Conservation (phyloP, 2,888 invertebrate genomes). For the Bibio marci region DNA sequence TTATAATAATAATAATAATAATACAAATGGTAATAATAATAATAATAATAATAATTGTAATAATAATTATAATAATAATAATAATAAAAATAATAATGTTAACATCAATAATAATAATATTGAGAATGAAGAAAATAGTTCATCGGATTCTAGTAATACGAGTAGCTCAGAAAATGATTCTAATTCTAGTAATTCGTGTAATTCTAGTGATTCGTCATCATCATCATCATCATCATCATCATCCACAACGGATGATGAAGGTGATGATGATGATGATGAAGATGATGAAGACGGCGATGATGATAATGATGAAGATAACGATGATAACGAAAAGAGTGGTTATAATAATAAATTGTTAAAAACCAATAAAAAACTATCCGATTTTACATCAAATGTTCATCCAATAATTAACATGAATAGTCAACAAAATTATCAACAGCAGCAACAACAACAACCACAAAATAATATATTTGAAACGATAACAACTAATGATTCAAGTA, state of each 20-base stretch:
- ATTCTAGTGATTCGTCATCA: background rate
- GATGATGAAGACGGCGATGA: constrained; percentile 3
- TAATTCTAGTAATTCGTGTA: background rate
- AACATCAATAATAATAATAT: constrained; percentile 14
- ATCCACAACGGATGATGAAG: too few relatives aligned
- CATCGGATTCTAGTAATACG: constrained; percentile 6
- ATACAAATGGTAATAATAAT: constrained; percentile 21
- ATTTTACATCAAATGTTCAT: background rate
- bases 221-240: background rate
- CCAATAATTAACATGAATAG: background rate
- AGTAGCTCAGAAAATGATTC: constrained; percentile 6
- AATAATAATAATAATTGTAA: constrained; percentile 8
- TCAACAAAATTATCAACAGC: background rate
- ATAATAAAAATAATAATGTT: too few relatives aligned
- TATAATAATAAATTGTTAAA: background rate
- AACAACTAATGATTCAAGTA: constrained; percentile 15
- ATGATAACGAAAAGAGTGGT: background rate
- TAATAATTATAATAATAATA: constrained; percentile 5
- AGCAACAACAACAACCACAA: constrained; percentile 10
- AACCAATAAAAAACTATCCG: background rate
- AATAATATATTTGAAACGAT: background rate
- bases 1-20: constrained; percentile 16
- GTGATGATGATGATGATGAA: too few relatives aligned
- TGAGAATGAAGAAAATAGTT: constrained; percentile 15
- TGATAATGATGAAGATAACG: background rate